phyloP scores from a whole-genome alignment of 2,888 invertebrate species.

The Sinodicranocentrus sp. region DNA sequence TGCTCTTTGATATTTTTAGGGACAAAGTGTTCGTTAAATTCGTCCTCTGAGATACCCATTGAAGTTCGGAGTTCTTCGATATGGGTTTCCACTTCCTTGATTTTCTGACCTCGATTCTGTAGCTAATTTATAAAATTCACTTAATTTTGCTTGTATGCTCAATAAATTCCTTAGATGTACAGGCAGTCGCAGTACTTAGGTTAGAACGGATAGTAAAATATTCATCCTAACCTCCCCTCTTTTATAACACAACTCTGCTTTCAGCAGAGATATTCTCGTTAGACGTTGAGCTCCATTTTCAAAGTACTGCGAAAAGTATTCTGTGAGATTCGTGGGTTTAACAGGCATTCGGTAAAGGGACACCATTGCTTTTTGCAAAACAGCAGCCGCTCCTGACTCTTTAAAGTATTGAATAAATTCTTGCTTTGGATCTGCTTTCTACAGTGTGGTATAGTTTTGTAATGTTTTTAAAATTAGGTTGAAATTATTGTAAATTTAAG shows the following conservation, averaged over 20 bases:
- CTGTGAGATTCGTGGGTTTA: conserved; percentile 69
- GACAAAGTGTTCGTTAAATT: conserved; percentile 26
- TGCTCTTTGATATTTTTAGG: conserved; percentile 22
- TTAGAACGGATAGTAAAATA: not conserved
- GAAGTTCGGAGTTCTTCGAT: conserved; percentile 14
- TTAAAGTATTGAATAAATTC: conserved; percentile 70
- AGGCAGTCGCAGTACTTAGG: no score
- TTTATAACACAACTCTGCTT: conserved; percentile 74
- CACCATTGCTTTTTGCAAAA: conserved; percentile 67
- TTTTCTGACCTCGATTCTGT: conserved; percentile 5
- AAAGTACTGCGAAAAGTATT: conserved; percentile 73
- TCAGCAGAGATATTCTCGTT: conserved; percentile 62
- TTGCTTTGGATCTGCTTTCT: conserved; percentile 62
- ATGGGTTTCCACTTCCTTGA: conserved; percentile 12
- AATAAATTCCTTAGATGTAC: no score
- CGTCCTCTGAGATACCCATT: conserved; percentile 27
- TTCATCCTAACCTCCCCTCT: conserved; percentile 56
- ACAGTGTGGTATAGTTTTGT: no score
- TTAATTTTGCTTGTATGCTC: not conserved
- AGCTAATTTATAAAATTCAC: conserved; percentile 26
- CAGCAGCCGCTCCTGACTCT: conserved; percentile 66
- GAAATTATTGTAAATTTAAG: not conserved
- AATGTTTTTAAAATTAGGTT: not conserved
- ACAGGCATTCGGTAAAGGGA: conserved; percentile 71
- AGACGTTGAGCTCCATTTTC: conserved; percentile 70